Evolutionary conservation across 2,113 vertebrate species (phyloP).

Genomic region (Bungarus multicinctus): DNA sequence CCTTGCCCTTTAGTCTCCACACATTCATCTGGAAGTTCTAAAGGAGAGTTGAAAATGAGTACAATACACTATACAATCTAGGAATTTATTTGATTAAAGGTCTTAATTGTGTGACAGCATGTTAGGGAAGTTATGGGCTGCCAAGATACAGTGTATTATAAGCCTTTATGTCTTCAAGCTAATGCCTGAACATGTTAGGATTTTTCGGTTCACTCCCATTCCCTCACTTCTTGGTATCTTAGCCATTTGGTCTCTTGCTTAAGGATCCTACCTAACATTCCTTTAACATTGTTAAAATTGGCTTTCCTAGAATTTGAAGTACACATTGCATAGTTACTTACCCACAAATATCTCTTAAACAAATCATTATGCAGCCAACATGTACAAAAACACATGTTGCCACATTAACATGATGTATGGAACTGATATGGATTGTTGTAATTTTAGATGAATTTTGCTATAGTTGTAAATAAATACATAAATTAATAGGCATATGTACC

Average conservation of each 20-base stretch:
- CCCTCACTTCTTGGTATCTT: background rate
- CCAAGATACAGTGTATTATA: background rate
- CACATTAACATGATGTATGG: background rate
- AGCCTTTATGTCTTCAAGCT: background rate
- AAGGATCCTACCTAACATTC: background rate
- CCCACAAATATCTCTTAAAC: background rate
- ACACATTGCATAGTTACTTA: background rate
- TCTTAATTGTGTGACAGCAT: background rate
- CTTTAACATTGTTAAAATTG: background rate
- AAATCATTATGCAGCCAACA: background rate
- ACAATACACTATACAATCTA: background rate
- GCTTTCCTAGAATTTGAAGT: background rate
- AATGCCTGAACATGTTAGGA: background rate
- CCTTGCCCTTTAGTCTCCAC: background rate
- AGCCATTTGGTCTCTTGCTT: background rate
- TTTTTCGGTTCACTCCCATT: background rate
- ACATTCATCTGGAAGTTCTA: background rate
- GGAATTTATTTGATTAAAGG: background rate
- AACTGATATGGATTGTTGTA: background rate
- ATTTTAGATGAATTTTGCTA: background rate
- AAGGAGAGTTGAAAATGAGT: background rate
- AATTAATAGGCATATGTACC: background rate
- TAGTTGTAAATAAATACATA: background rate
- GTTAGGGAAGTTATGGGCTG: background rate
- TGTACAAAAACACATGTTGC: background rate